These are phyloP conservation scores for Zhengitettix transpicula DNA, from an alignment of 2,888 invertebrate species.

Conservation along the genomic window DNA sequence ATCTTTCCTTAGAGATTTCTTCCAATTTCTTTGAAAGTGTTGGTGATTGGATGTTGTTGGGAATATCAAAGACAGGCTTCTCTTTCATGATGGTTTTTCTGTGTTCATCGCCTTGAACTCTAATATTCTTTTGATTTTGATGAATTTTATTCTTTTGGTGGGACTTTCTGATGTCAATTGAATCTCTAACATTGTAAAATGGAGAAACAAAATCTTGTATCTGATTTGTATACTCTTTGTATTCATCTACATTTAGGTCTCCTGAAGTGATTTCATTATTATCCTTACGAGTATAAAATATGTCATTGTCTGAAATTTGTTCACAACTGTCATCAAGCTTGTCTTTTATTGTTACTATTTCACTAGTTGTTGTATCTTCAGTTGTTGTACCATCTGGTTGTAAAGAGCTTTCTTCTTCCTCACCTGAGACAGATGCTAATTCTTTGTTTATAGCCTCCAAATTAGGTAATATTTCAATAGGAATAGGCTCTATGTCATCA, in stretches of 20 bases:
- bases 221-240: conserved; percentile 42
- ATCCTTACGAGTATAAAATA: conserved; percentile 5
- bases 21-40: conserved; percentile 49
- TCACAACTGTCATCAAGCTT: conserved; percentile 23
- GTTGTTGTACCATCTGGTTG: conserved; percentile 37
- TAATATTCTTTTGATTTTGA: not conserved
- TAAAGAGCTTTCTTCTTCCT: conserved; percentile 36
- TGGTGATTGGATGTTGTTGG: conserved; percentile 25
- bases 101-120: conserved; percentile 15
- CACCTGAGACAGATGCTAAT: conserved; percentile 6
- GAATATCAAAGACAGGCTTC: conserved; percentile 15
- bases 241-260: conserved; percentile 18
- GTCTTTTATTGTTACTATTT: conserved; percentile 21
- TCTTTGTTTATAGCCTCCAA: conserved; percentile 11
- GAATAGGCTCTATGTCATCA: conserved; percentile 9
- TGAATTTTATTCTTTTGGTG: conserved; percentile 28
- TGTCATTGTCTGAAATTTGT: conserved; percentile 6
- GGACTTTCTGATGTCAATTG: conserved; percentile 44
- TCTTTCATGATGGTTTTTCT: conserved; percentile 14
- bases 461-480: conserved; percentile 3
- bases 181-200: conserved; percentile 51
- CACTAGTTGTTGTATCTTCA: conserved; percentile 34
- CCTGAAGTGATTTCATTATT: not conserved
- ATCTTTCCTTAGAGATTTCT: conserved; percentile 61
- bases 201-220: conserved; percentile 49